Evolutionary conservation across 2,888 invertebrate genomes (phyloP).

Genomic region (Amphiduros pacificus): DNA sequence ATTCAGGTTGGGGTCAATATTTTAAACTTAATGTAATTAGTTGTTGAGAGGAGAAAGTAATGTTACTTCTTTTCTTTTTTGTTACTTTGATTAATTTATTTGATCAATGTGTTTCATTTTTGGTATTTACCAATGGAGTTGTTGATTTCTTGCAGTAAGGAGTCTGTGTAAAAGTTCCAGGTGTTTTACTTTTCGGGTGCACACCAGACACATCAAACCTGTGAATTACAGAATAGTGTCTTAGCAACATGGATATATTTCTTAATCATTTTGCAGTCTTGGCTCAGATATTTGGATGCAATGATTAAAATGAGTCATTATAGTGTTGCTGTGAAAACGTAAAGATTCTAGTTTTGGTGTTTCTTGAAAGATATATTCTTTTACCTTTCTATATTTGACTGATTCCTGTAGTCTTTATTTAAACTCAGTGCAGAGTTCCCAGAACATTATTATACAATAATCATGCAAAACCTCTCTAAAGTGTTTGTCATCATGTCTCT

Average conservation of each 20-base stretch:
- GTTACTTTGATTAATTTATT: too few species aligned
- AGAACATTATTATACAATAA: not conserved
- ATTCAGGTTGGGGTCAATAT: too few species aligned
- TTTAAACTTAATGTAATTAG: too few species aligned
- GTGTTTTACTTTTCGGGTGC: conserved; percentile 53
- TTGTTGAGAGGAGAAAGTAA: too few species aligned
- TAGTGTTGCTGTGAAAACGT: too few species aligned
- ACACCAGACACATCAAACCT: conserved; percentile 57
- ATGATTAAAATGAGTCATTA: not conserved
- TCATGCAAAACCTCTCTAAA: not conserved
- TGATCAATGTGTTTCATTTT: too few species aligned
- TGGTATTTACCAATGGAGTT: not conserved
- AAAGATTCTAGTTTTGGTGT: not conserved
- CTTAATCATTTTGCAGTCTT: too few species aligned
- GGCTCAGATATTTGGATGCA: not conserved
- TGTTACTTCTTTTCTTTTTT: too few species aligned
- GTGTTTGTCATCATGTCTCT: too few species aligned
- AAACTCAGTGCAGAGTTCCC: too few species aligned
- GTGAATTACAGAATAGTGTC: not conserved
- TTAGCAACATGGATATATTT: not conserved
- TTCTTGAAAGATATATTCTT: not conserved
- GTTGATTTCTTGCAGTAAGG: conserved; percentile 49
- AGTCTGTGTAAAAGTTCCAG: conserved; percentile 55
- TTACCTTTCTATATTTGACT: too few species aligned
- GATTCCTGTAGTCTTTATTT: too few species aligned